Conservation (phyloP, 2,888 invertebrate species). For the Glaucopsyche alexis region DNA sequence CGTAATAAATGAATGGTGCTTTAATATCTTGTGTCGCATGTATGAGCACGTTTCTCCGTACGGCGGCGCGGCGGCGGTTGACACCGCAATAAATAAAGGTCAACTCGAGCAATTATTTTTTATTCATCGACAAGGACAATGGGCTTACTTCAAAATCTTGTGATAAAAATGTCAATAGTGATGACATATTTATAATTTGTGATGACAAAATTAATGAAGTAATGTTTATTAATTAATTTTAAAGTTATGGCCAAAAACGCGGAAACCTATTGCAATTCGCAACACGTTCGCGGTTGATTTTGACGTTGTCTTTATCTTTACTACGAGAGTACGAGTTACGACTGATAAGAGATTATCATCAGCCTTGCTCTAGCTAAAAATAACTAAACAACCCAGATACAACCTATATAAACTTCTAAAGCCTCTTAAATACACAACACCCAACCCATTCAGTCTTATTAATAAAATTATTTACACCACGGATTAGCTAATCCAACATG, state of each 20-base stretch:
- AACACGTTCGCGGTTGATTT: background rate
- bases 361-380: background rate
- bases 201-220: background rate
- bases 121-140: conserved; percentile 42
- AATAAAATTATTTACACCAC: no score
- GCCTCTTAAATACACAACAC: conserved; percentile 46
- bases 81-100: conserved; percentile 44
- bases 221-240: background rate
- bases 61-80: no score
- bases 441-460: no score
- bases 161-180: conserved; percentile 10
- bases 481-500: no score
- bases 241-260: background rate
- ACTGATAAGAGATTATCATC: background rate
- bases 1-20: no score
- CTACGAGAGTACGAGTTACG: background rate
- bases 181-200: background rate
- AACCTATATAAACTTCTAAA: background rate
- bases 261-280: background rate
- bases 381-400: background rate
- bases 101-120: conserved; percentile 58
- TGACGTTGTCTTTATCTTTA: background rate
- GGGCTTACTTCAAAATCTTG: background rate
- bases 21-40: background rate
- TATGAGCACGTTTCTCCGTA: background rate